These are phyloP conservation scores for Bombus pascuorum DNA, from an alignment of 1,140 invertebrate genomes.

Conservation along the genomic window DNA sequence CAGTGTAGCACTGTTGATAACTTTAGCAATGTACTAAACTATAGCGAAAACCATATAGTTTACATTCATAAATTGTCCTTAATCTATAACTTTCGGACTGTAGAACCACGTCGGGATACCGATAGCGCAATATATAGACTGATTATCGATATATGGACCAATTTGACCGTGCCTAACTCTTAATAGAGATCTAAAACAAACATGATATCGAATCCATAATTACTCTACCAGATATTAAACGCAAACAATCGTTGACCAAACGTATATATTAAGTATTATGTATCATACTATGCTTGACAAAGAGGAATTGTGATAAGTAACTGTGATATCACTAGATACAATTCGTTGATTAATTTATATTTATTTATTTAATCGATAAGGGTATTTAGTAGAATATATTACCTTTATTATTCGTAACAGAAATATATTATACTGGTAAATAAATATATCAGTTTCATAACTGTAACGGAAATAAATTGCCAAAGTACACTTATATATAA, in stretches of 20 bases:
- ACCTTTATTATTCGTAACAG: background rate
- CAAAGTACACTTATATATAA: background rate
- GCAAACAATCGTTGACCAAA: too few relatives aligned
- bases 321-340: background rate
- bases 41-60: background rate
- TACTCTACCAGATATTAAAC: background rate
- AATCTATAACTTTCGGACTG: background rate
- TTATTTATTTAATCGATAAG: background rate
- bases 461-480: background rate
- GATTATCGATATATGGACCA: background rate
- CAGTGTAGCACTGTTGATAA: background rate
- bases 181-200: conserved; percentile 10
- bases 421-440: background rate
- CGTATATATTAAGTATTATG: background rate
- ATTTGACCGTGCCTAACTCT: background rate
- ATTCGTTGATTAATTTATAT: too few relatives aligned
- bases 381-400: background rate
- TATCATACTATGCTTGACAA: background rate
- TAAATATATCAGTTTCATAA: background rate
- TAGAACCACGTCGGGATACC: background rate
- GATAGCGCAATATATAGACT: background rate
- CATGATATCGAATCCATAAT: background rate
- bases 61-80: background rate
- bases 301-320: background rate
- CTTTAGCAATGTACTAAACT: background rate